A percentile compares a stretch with the other conserved stretches of the same genome.
Conservation (phyloP, 2,888 invertebrate species). For the Cybosia mesomella region DNA sequence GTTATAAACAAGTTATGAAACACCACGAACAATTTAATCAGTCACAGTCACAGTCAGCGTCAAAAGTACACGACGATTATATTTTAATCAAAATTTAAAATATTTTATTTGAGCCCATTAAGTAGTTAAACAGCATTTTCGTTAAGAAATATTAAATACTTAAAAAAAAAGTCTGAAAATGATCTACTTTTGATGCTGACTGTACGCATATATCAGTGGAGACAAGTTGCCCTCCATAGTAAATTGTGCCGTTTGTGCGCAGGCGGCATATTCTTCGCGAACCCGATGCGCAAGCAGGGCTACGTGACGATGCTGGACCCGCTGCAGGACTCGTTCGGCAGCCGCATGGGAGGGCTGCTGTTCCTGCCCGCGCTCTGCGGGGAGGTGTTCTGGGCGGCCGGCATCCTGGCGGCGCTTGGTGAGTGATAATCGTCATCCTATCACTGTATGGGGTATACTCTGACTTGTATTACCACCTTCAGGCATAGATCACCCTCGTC, state of each 20-base stretch:
- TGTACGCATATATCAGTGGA: no score
- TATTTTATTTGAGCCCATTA: no score
- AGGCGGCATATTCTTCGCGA: conserved; percentile 99
- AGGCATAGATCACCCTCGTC: neutral
- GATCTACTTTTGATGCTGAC: no score
- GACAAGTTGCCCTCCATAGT: fast-evolving
- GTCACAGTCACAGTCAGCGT: no score
- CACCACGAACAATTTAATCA: no score
- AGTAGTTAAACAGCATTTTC: no score
- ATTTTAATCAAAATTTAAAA: no score
- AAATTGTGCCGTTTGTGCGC: conserved; percentile 27
- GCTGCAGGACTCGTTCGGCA: conserved; percentile 98
- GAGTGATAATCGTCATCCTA: conserved; percentile 51
- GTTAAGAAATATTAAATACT: no score
- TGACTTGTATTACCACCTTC: neutral
- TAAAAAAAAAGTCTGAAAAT: no score
- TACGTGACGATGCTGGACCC: conserved; percentile 99
- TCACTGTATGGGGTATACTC: neutral
- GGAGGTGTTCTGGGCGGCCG: conserved; percentile 99
- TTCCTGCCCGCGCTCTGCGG: conserved; percentile 99
- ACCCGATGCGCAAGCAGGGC: conserved; percentile 98
- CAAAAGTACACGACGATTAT: no score
- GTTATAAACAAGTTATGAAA: no score
- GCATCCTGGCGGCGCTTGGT: conserved; percentile 98
- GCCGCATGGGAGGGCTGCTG: conserved; percentile 98